Conservation (phyloP, 2,113 vertebrate species). For the Psittacara wagleri region DNA sequence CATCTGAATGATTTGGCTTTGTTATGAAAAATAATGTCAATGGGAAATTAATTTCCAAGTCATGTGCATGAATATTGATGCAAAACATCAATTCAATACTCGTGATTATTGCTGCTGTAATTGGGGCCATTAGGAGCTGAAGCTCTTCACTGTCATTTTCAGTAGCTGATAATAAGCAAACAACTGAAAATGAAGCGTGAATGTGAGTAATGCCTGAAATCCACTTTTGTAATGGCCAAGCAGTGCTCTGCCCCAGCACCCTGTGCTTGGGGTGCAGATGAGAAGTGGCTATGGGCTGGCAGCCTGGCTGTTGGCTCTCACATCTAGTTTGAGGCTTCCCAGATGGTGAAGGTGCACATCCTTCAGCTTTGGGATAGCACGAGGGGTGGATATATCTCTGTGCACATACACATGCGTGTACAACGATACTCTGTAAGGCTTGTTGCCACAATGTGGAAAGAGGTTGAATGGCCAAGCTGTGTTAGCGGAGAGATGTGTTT, state of each 20-base stretch:
- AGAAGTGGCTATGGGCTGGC: rapidly evolving
- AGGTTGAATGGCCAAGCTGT: rapidly evolving
- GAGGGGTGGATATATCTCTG: background rate
- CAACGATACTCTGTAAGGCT: rapidly evolving
- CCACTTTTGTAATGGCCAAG: background rate
- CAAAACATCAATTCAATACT: background rate
- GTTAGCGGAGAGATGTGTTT: background rate
- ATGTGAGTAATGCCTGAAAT: background rate
- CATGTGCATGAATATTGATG: slow-evolving; percentile 32
- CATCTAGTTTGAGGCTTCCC: background rate
- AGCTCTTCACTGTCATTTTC: background rate
- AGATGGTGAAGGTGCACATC: background rate
- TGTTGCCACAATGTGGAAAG: background rate
- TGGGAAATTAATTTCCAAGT: slow-evolving; percentile 50
- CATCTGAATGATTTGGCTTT: background rate
- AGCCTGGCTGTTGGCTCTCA: rapidly evolving
- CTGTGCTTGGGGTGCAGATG: background rate
- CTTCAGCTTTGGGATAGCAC: background rate
- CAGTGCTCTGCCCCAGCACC: background rate
- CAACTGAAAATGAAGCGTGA: background rate
- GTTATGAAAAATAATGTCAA: slow-evolving; percentile 3
- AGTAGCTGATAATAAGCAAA: background rate
- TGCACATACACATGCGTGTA: rapidly evolving
- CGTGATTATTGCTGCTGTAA: background rate
- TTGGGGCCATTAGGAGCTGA: slow-evolving; percentile 1